Evolutionary conservation across 2,113 vertebrate species (phyloP), one percentile per base, ranked within the genome.

Genomic region (Anguilla japonica): DNA sequence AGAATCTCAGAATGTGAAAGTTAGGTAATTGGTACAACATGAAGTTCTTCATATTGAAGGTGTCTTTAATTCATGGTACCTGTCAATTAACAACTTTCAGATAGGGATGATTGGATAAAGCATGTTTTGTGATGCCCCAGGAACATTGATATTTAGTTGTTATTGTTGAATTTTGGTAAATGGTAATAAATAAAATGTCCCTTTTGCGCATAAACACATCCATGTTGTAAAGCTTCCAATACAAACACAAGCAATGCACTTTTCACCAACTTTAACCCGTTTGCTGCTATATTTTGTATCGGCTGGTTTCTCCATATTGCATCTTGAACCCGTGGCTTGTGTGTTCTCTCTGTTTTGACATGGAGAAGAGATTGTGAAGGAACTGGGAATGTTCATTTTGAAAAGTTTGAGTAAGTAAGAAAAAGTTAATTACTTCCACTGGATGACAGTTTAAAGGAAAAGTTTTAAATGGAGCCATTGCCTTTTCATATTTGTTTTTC

Each of bases 1-100:
- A 22, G 86, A 87, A 84, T 53, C 40, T 81, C n/a, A 84, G 40
- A 86, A 86, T 84, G 56, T 87, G 80, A 83, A 90, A 91, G 86
- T 88, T 87, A 81, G 85, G 56, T 87, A 22, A 85, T 83, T 60
- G 85, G 90, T 90, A 87, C 81, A 84, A 46, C 22, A 29, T 81
- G 40, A 88, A 53, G 83, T 87, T 53, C 92, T 92, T 91, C 92
- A 92, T 89, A 90, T 91, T 92, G 92, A 91, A 92, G 91, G 88
- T 89, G 82, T 86, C 84, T 84, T 34, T 80, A 46, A 60, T 85
- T 86, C 46, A 81, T 87, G 34, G 84, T 89, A 88, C 82, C 88
- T 79, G 75, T 83, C 80, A 81, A 86, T 89, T 40, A 29, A 60
- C 75, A 81, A 85, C 88, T 86, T 90, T 89, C 53, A 56, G 84